Conservation (phyloP, 2,113 vertebrate genomes). For the Caranx ignobilis region DNA sequence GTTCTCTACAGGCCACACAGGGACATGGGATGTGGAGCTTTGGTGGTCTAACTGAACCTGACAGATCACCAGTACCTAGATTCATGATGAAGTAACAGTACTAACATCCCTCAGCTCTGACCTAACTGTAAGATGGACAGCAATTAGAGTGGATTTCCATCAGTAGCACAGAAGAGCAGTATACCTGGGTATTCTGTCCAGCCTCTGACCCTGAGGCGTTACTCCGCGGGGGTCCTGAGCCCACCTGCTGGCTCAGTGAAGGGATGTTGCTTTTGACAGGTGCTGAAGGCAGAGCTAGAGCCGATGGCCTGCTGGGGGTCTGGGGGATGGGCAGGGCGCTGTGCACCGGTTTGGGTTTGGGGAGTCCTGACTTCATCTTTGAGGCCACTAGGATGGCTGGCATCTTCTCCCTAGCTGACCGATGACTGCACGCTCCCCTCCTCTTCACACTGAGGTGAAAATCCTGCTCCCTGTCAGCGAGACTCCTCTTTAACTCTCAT, state of each 20-base stretch:
- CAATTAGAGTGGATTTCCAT: not conserved
- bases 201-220: conserved; percentile 79
- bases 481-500: conserved; percentile 4
- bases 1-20: not conserved
- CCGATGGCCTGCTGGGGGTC: conserved; percentile 84
- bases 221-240: conserved; percentile 77
- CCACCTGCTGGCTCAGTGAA: conserved; percentile 40
- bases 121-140: not conserved
- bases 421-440: conserved; percentile 18
- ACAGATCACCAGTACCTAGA: not conserved
- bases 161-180: not conserved
- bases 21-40: not conserved
- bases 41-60: too few relatives aligned
- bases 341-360: conserved; percentile 95
- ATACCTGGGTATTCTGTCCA: conserved; percentile 89
- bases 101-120: not conserved
- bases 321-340: conserved; percentile 94
- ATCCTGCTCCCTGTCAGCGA: not conserved
- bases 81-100: not conserved
- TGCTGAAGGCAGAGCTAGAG: conserved; percentile 84
- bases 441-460: conserved; percentile 11
- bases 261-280: conserved; percentile 86
- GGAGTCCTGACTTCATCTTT: conserved; percentile 98
- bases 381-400: conserved; percentile 95
- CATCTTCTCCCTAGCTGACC: conserved; percentile 87